These are phyloP conservation scores for Toxotes lorentzi DNA, from an alignment of 2,797 vertebrate species.

Conservation along the genomic window DNA sequence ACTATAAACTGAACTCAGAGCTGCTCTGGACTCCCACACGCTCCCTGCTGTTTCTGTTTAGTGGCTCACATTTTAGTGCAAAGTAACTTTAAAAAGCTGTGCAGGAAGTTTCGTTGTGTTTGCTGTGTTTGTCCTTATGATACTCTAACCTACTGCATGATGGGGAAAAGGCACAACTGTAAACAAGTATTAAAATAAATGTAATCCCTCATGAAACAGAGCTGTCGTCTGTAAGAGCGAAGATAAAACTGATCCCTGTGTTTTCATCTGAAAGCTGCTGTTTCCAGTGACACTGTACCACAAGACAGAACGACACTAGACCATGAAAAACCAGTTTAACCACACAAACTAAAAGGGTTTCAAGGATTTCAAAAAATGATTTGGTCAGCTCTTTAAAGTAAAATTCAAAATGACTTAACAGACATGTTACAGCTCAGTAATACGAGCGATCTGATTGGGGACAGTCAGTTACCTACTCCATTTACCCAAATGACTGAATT, in stretches of 20 bases:
- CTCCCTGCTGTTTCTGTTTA: conserved; percentile 6
- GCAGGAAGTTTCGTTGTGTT: conserved; percentile 5
- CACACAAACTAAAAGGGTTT: background rate
- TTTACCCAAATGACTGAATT: too few species aligned
- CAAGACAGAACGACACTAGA: too few species aligned
- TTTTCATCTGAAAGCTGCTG: too few species aligned
- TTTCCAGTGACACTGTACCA: too few species aligned
- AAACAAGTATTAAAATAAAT: conserved; percentile 48
- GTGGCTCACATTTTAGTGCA: background rate
- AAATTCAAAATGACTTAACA: too few species aligned
- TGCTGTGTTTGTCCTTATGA: conserved; percentile 15
- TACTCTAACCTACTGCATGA: conserved; percentile 18
- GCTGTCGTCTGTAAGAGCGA: background rate
- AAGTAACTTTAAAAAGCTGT: background rate
- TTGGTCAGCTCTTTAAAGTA: too few species aligned
- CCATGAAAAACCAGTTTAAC: too few species aligned
- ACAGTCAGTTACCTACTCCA: too few species aligned
- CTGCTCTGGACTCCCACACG: conserved; percentile 37
- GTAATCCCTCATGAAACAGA: conserved; percentile 18
- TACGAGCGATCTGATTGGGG: too few species aligned
- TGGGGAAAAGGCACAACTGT: conserved; percentile 19
- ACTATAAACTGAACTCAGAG: background rate
- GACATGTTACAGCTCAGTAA: too few species aligned
- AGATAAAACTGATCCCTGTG: background rate
- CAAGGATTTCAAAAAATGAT: background rate